A percentile compares a stretch with the other conserved stretches of the same genome.
phyloP scores from a whole-genome alignment of 2,797 vertebrate genomes.

The Ispidina picta region DNA sequence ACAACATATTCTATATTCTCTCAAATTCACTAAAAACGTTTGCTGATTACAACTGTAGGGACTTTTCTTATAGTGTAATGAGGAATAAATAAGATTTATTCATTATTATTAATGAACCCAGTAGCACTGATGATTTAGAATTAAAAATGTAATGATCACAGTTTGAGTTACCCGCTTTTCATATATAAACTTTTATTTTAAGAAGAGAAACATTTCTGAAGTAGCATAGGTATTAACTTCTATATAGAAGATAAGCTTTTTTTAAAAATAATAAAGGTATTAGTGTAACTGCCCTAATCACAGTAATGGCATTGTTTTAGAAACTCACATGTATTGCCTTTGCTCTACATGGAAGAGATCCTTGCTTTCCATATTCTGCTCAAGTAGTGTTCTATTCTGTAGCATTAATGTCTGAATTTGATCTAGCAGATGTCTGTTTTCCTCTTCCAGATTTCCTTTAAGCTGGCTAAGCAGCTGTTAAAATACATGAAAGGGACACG shows the following conservation, averaged over 20 bases:
- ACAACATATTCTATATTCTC: neutral
- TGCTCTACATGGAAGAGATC: constrained; percentile 98
- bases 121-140: neutral
- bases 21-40: neutral
- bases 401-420: constrained; percentile 98
- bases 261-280: neutral
- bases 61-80: neutral
- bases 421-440: constrained; percentile 96
- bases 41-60: neutral
- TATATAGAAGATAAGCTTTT: neutral
- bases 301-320: constrained; percentile 25
- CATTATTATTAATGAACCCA: neutral
- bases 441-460: constrained; percentile 98
- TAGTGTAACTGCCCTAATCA: neutral
- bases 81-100: neutral
- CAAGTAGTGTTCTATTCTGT: constrained; percentile 93
- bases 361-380: constrained; percentile 99
- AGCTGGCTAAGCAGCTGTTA: constrained; percentile 94
- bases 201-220: neutral
- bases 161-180: neutral
- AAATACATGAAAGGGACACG: constrained; percentile 50
- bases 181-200: neutral
- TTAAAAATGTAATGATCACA: rapidly evolving
- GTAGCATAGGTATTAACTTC: neutral
- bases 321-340: constrained; percentile 94